Conservation (phyloP, 2,888 invertebrate species). For the Cheilosia soror region DNA sequence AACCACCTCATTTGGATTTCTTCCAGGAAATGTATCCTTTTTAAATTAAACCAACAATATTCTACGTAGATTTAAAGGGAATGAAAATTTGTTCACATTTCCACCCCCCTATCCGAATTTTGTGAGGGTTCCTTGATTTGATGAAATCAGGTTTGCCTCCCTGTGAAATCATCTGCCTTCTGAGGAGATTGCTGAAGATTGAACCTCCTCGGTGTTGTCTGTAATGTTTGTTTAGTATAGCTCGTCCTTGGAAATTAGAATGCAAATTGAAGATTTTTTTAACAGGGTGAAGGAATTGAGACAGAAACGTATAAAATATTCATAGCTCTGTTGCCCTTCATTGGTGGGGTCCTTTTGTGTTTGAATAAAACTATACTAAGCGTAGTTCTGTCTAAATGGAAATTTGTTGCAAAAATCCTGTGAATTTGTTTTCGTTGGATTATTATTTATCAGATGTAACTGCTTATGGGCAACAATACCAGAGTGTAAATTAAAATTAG, state of each 20-base stretch:
- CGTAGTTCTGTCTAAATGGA: too few relatives aligned
- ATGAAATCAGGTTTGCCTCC: not conserved
- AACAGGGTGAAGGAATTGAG: not conserved
- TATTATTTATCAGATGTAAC: too few relatives aligned
- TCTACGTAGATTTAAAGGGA: not conserved
- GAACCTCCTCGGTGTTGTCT: constrained; percentile 7
- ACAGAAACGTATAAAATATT: not conserved
- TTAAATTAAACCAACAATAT: constrained; percentile 77
- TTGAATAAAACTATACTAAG: too few relatives aligned
- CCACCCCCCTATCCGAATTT: not conserved
- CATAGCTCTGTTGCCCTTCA: too few relatives aligned
- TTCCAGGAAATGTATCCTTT: constrained; percentile 99
- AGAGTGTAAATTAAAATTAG: too few relatives aligned
- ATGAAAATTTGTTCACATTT: constrained; percentile 25
- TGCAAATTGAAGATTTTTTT: not conserved
- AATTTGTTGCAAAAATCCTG: too few relatives aligned
- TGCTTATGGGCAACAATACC: too few relatives aligned
- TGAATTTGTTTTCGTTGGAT: too few relatives aligned
- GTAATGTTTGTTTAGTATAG: constrained; percentile 3
- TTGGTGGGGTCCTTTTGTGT: too few relatives aligned
- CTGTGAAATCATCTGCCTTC: too few relatives aligned
- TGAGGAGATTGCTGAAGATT: not conserved
- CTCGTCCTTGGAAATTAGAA: constrained; percentile 6
- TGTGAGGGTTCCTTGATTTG: constrained; percentile 13
- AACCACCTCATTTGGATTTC: constrained; percentile 99